These are phyloP conservation scores for Propithecus coquereli DNA, from an alignment of 2,113 vertebrate species.

Conservation along the genomic window DNA sequence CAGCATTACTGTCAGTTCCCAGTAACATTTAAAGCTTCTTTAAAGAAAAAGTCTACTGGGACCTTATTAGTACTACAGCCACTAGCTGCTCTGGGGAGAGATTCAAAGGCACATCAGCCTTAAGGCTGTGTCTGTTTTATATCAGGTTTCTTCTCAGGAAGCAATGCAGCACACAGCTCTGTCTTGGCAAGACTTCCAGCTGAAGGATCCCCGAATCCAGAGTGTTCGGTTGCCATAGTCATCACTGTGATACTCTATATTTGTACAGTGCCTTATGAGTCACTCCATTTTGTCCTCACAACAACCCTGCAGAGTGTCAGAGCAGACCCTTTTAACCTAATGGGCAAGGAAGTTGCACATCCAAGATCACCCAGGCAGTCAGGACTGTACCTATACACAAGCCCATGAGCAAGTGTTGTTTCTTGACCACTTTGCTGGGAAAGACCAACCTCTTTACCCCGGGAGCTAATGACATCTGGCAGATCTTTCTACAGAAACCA, in stretches of 20 bases:
- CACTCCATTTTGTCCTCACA: background rate
- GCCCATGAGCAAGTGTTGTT: background rate
- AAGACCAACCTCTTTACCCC: background rate
- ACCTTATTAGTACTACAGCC: constrained; percentile 28
- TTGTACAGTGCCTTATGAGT: background rate
- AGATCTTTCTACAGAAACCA: background rate
- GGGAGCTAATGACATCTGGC: background rate
- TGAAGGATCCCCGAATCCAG: background rate
- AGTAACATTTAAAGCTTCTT: background rate
- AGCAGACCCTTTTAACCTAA: background rate
- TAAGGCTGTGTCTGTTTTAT: background rate
- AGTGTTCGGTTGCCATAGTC: background rate
- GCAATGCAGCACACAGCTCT: background rate
- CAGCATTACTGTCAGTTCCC: background rate
- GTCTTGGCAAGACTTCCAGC: background rate
- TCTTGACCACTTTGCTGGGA: background rate
- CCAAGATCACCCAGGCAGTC: background rate
- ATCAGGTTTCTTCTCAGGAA: background rate
- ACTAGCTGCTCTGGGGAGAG: constrained; percentile 5
- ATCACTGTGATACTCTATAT: background rate
- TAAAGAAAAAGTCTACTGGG: background rate
- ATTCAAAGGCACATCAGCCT: background rate
- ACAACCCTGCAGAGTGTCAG: background rate
- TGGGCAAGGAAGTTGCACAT: background rate
- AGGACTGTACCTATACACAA: background rate